Evolutionary conservation across 2,797 vertebrate genomes (phyloP), one percentile per base, ranked within the genome.

Genomic region (Poeciliopsis infans): DNA sequence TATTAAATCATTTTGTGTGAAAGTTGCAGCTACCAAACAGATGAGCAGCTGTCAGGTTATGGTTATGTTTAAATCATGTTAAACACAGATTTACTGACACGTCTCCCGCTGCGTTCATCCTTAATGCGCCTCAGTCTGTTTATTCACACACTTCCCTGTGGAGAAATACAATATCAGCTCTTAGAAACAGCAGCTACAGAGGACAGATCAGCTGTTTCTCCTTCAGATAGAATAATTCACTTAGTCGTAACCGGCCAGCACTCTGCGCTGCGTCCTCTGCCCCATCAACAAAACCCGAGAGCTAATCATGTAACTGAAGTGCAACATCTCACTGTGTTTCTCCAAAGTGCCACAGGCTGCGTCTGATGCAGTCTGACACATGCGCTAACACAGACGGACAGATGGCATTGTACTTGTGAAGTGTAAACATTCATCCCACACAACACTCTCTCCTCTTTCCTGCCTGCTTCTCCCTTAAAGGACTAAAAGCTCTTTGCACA

Each of bases 371-470:
- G 61, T 59, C 69, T 80, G 80, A 89, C 81, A 85, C 72, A 51
- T 57, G 74, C 68, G 39, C 49, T 83, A 78, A 85, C 85, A 73
- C 76, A 83, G 76, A 87, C 78, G 77, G 75, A 88, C 78, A 85
- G 82, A 87, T 80, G 78, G 77, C 23, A 16, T 74, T 47, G 76
- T 72, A 72, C 81, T 80, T 73, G 74, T 79, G 77, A 78, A 79
- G 66, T 11, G 31, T 51, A 80, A 81, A 83, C 83, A 80, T 45
- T 43, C 43, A 10, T 28, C 47, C 23, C 46, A 75, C 59, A 53
- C 36, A 78, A 31, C 41, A 33, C 47, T 23, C 49, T 72, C 68
- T 68, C 68, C 47, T 47, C 45, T 25, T 5, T 66, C 31, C 36
- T 20, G 25, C 66, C 64, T 55, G 46, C 12, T 47, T 47, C 57